Base-by-base conservation (phyloP, 2,888 invertebrate species). In the Spodoptera picta region DNA sequence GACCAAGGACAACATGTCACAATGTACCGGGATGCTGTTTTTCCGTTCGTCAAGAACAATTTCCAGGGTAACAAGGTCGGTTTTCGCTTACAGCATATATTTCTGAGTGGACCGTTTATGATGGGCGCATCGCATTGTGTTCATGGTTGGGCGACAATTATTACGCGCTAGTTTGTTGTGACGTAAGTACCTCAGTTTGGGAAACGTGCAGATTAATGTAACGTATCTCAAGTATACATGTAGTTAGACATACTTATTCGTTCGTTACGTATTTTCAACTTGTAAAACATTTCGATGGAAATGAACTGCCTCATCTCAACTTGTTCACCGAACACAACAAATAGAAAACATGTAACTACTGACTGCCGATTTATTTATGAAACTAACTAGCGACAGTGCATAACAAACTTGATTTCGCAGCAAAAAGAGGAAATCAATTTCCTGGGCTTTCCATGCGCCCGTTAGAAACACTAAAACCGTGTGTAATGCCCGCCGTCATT, bases 91-190 rank as follows among this genome's bases (percentile, higher is more conserved):
- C 4, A 46, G 14, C 36, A 27, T 31, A 57, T 62, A 61, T 73
- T 59, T 60, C 50, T 70, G 55, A 50, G 70, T 51, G 61, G 60
- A 73, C 65, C 62, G 52, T 68, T 65, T 65, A 68, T 51, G 60
- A 59, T 60, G 74, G 64, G 70, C 73, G 60, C 79, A 78, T 81
- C 76, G 71, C 85, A 87, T 85, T 85, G 87, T 88, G 84, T 86
- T 88, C 87, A 88, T 82, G 90, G 86, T 83, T 86, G 87, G 87
- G 80, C 82, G 89, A 87, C 84, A 85, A 78, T 83, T 80, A 76
- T 77, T 69, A 78, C 79, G 64, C 69, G 67, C 64, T 68, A 66
- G 56, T 69, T 74, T 60, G 52, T 68, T 66, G 54, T 74, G 73
- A 79, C 53, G 73, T 65, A 65, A 79, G 49, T 67, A 42, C 49